Conservation (phyloP, 2,113 vertebrate species). For the Hydropotes inermis region DNA sequence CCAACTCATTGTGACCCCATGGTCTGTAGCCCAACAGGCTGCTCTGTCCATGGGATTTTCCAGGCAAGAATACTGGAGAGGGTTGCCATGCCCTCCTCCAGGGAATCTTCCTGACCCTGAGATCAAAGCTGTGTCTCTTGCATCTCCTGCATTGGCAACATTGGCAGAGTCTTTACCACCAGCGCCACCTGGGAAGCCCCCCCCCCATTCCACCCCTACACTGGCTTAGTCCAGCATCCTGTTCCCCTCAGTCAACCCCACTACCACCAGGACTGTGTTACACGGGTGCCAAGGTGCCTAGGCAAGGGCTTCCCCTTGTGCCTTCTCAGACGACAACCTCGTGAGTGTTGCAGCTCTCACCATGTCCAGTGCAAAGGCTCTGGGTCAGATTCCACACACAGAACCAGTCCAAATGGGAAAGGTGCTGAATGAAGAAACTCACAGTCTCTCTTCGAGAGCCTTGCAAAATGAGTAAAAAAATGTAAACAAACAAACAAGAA, state of each 20-base stretch:
- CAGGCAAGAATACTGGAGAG: not conserved
- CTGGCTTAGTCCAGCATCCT: not conserved
- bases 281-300: rapidly evolving
- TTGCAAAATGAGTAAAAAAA: not conserved
- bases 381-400: too few species aligned
- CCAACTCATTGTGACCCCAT: not conserved
- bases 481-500: not conserved
- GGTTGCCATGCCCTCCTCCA: not conserved
- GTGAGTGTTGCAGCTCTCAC: too few species aligned
- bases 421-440: not conserved
- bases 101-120: not conserved
- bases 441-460: not conserved
- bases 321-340: not conserved
- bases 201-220: not conserved
- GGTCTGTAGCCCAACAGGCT: not conserved
- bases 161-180: not conserved
- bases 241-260: not conserved
- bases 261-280: not conserved
- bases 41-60: not conserved
- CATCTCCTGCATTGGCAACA: not conserved
- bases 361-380: not conserved
- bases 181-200: not conserved
- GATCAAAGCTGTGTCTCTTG: not conserved
- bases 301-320: not conserved
- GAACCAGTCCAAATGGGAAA: rapidly evolving